Conservation (phyloP, 2,113 vertebrate genomes). For the Oncorhynchus kisutch region DNA sequence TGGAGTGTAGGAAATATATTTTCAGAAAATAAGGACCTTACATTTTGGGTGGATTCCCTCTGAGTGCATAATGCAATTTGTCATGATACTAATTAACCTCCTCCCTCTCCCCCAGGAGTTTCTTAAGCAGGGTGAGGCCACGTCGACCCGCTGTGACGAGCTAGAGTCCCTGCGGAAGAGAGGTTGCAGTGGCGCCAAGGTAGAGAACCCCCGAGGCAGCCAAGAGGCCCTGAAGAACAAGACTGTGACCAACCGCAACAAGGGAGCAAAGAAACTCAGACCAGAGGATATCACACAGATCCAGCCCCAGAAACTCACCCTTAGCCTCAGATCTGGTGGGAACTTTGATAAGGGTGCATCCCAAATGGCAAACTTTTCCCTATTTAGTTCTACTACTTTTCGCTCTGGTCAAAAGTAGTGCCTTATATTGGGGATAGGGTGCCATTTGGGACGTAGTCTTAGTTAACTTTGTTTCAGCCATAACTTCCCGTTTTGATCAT, state of each 20-base stretch:
- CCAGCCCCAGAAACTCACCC: slow-evolving; percentile 87
- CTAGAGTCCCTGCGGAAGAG: slow-evolving; percentile 83
- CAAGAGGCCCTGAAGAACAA: slow-evolving; percentile 71
- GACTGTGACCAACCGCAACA: slow-evolving; percentile 84
- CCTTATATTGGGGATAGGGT: too few species aligned
- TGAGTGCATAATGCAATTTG: too few species aligned
- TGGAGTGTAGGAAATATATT: too few species aligned
- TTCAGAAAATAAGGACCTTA: too few species aligned
- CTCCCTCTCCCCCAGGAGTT: slow-evolving; percentile 68
- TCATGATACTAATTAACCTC: neutral
- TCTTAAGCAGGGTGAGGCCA: slow-evolving; percentile 91
- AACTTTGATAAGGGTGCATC: neutral
- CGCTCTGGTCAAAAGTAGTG: too few species aligned
- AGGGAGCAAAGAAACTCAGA: slow-evolving; percentile 76
- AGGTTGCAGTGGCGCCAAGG: slow-evolving; percentile 76
- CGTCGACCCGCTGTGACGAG: slow-evolving; percentile 92
- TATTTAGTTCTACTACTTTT: too few species aligned
- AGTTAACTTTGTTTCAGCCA: neutral
- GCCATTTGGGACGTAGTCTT: too few species aligned
- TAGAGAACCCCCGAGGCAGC: slow-evolving; percentile 86
- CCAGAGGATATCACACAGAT: slow-evolving; percentile 94
- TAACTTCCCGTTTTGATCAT: neutral
- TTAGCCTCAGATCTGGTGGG: slow-evolving; percentile 87
- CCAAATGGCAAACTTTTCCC: too few species aligned
- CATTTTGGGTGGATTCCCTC: too few species aligned